These are phyloP conservation scores for Callitettix versicolor DNA, from an alignment of 1,140 invertebrate genomes.

Conservation along the genomic window DNA sequence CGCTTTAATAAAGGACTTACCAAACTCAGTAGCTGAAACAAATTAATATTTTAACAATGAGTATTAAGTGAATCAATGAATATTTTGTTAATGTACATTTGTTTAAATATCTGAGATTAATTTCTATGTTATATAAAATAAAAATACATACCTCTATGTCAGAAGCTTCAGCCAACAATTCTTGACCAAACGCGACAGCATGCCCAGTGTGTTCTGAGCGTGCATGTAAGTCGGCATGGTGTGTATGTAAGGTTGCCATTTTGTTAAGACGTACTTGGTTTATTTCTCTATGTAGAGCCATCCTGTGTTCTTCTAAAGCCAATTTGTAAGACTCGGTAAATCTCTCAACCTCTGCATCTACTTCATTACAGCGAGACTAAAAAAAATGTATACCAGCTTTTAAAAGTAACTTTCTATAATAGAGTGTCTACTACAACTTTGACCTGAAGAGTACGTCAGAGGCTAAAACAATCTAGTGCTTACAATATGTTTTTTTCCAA, in stretches of 20 bases:
- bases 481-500: too few relatives aligned
- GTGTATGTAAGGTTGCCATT: conserved; percentile 17
- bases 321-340: conserved; percentile 48
- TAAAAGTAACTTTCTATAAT: too few relatives aligned
- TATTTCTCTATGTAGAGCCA: conserved; percentile 39
- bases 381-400: too few relatives aligned
- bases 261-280: conserved; percentile 20
- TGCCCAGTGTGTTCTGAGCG: conserved; percentile 26
- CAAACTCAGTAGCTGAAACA: conserved; percentile 50
- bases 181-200: conserved; percentile 47
- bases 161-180: conserved; percentile 48
- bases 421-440: too few relatives aligned
- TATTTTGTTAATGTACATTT: not conserved
- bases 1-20: conserved; percentile 47
- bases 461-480: too few relatives aligned
- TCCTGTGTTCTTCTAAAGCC: conserved; percentile 48
- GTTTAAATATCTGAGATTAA: not conserved
- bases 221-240: conserved; percentile 21
- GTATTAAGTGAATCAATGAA: not conserved
- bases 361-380: conserved; percentile 32
- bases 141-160: conserved; percentile 31
- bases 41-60: not conserved
- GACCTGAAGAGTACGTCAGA: too few relatives aligned
- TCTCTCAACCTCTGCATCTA: conserved; percentile 45
- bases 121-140: not conserved